Conservation (phyloP, 2,113 vertebrate species). For the Kryptolebias marmoratus region DNA sequence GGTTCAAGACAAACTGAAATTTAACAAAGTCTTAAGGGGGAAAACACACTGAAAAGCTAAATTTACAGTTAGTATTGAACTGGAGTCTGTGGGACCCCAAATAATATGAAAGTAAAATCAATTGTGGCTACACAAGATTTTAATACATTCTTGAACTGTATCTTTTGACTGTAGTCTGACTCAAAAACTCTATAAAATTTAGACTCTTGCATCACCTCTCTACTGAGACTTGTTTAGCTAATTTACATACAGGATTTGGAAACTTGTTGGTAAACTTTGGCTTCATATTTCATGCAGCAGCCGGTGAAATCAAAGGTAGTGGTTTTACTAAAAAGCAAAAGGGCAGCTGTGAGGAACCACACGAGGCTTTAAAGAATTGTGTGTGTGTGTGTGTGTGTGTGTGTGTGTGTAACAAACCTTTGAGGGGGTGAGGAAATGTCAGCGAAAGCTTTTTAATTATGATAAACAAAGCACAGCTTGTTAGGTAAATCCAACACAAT, state of each 20-base stretch:
- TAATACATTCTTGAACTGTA: too few species aligned
- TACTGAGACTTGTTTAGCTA: too few species aligned
- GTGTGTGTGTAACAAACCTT: slow-evolving; percentile 10
- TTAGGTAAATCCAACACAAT: slow-evolving; percentile 70
- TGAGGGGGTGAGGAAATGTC: slow-evolving; percentile 20
- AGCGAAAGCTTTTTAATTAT: slow-evolving; percentile 53
- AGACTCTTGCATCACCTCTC: too few species aligned
- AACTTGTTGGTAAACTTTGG: neutral
- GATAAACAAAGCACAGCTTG: slow-evolving; percentile 43
- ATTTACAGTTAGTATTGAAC: neutral
- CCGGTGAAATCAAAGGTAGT: neutral
- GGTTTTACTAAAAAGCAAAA: slow-evolving; percentile 26
- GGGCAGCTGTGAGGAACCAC: slow-evolving; percentile 6
- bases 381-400: neutral
- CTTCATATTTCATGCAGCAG: slow-evolving; percentile 6
- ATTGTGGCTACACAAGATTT: too few species aligned
- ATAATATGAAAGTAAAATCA: too few species aligned
- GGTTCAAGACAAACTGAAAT: too few species aligned
- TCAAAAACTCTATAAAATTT: too few species aligned
- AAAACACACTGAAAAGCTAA: too few species aligned
- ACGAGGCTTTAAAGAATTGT: slow-evolving; percentile 33
- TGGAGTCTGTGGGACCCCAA: too few species aligned
- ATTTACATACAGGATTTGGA: neutral
- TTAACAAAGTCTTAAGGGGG: too few species aligned
- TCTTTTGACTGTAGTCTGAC: too few species aligned